Evolutionary conservation across 2,888 invertebrate genomes (phyloP).

Genomic region (Yponomeuta malinellus): DNA sequence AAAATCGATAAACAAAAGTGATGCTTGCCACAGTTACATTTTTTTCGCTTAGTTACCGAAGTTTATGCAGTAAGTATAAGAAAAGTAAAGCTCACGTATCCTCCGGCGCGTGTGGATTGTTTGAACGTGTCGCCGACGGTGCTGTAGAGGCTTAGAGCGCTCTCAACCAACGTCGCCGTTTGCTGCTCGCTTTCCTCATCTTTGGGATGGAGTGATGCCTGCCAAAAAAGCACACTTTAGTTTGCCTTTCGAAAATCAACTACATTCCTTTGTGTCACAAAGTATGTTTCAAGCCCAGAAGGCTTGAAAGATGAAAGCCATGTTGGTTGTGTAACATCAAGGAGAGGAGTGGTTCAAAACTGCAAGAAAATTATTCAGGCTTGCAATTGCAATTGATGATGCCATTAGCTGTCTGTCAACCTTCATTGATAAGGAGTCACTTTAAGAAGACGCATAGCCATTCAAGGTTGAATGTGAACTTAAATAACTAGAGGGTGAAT

Average conservation of each 20-base stretch:
- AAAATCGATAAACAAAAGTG: too few species aligned
- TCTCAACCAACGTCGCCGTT: constrained; percentile 89
- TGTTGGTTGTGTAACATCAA: too few species aligned
- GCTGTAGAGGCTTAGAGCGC: constrained; percentile 90
- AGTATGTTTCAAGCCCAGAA: neutral
- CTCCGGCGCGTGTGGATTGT: constrained; percentile 90
- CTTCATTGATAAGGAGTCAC: too few species aligned
- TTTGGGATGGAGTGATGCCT: constrained; percentile 69
- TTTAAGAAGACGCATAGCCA: neutral
- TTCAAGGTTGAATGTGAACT: neutral
- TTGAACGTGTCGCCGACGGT: constrained; percentile 87
- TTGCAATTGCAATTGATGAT: too few species aligned
- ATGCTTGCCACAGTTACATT: neutral
- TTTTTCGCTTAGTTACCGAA: neutral
- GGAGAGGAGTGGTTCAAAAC: too few species aligned
- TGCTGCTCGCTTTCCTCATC: constrained; percentile 90
- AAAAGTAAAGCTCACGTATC: constrained; percentile 79
- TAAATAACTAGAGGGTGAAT: neutral
- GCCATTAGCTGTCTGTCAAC: too few species aligned
- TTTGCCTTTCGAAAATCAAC: neutral
- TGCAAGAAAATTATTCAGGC: too few species aligned
- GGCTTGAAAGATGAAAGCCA: neutral
- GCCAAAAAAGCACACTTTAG: constrained; percentile 15
- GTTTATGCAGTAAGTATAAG: too few species aligned
- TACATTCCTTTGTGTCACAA: neutral